Evolutionary conservation across 2,113 vertebrate species (phyloP).

Genomic region (Monarcha castaneiventris): DNA sequence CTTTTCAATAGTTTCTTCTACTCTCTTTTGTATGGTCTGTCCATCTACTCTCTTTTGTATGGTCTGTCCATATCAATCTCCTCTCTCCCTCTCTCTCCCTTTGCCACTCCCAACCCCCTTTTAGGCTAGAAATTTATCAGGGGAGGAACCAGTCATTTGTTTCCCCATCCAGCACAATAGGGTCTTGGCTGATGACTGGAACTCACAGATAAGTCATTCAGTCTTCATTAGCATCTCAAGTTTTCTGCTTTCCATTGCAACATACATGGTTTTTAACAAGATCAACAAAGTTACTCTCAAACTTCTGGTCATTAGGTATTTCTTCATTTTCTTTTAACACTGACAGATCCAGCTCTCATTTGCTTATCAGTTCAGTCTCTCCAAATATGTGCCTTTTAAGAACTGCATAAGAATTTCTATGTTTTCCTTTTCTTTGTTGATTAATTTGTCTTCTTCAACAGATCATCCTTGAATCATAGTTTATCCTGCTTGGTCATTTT

Average conservation of each 20-base stretch:
- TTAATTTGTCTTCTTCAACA: not conserved
- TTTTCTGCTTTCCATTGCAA: not conserved
- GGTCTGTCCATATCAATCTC: not conserved
- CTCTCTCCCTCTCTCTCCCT: not conserved
- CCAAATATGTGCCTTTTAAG: constrained; percentile 41
- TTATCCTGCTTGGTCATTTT: not conserved
- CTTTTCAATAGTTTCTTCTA: not conserved
- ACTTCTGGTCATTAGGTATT: constrained; percentile 15
- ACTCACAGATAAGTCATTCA: not conserved
- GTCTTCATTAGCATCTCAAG: not conserved
- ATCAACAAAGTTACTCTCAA: not conserved
- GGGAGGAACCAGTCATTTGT: not conserved
- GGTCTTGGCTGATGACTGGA: not conserved
- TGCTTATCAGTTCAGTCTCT: constrained; percentile 31
- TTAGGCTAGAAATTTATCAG: not conserved
- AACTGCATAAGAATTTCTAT: not conserved
- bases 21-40: not conserved
- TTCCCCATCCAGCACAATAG: not conserved
- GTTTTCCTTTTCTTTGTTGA: not conserved
- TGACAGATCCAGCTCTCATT: constrained; percentile 35
- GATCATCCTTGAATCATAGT: not conserved
- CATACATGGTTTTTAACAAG: not conserved
- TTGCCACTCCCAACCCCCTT: fast-evolving
- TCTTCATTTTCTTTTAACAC: constrained; percentile 51
- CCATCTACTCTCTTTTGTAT: not conserved